Base-by-base conservation (phyloP, 1,140 invertebrate species). In the Metaphire vulgaris region DNA sequence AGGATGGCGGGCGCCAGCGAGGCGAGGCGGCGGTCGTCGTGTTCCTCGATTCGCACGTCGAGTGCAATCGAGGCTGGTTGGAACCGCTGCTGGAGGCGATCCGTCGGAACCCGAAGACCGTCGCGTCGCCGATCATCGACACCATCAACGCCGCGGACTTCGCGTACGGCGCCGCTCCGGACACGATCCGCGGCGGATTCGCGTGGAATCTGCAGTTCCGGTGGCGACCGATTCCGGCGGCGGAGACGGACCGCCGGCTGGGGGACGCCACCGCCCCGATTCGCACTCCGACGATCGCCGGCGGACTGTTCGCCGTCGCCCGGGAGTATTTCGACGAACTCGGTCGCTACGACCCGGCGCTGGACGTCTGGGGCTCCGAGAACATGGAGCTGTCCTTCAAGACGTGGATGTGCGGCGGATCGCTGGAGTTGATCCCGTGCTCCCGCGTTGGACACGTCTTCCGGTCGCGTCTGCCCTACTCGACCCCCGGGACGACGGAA, bases 371-470 rank as follows among this genome's bases (percentile, higher is more conserved):
- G 78, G 78, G 78, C 6, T 34, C 69, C 29, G 76, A 80, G 33
- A 78, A 76, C 33, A 6, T 77, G 26, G 82, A 83, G 71, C 67
- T 69, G n/a, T 69, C 67, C 31, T 69, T 69, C 31, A 69, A 69
- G 67, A 91, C 97, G 0, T 99, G 97, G 97, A 96, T 97, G 87
- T 99, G 97, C 84, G 97, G 97, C 0, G 97, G 96, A 0, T 89
- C 89, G 68, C 90, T 99, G 0, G 94, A 98, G 87, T 98, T 99
- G 69, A 91, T 92, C 0, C 94, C 96, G 0, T 99, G 97, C 85
- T 98, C 95, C 14, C 92, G 96, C 83, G 96, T 99, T 0, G 97
- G 96, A 0, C 97, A 99, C 86, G 90, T 99, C 26, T 99, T 99
- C 84, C 89, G 96, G n/a, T 76, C 82, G 31, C 77, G 81, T 29